These are phyloP conservation scores for Sprattus sprattus DNA, from an alignment of 2,113 vertebrate species.

Conservation along the genomic window DNA sequence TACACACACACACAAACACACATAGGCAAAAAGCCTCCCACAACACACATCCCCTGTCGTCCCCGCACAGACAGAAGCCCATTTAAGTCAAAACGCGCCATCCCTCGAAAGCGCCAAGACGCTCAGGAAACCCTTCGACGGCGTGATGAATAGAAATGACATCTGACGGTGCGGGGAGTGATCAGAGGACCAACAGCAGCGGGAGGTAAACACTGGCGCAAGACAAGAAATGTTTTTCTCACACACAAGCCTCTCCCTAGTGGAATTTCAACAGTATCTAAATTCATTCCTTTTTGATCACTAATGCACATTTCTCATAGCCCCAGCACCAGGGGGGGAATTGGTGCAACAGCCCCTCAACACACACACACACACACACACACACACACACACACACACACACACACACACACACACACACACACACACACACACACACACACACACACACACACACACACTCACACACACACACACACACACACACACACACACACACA, in stretches of 20 bases:
- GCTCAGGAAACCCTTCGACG: background rate
- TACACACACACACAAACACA: slow-evolving; percentile 20
- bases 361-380: slow-evolving; percentile 18
- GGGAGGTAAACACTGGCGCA: background rate
- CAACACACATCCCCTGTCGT: slow-evolving; percentile 43
- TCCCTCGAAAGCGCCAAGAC: slow-evolving; percentile 11
- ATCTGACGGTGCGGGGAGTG: background rate
- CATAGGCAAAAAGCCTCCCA: slow-evolving; percentile 31
- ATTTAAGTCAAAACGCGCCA: background rate
- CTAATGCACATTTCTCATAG: slow-evolving; percentile 9
- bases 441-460: background rate
- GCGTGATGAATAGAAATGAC: slow-evolving; percentile 16
- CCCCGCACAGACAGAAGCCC: background rate
- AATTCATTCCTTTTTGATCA: slow-evolving; percentile 9
- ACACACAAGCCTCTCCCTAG: background rate
- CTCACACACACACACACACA: slow-evolving; percentile 14
- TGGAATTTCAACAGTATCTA: background rate
- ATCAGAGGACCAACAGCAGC: background rate
- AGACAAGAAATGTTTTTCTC: background rate
- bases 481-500: background rate
- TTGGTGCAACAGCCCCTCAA: slow-evolving; percentile 13
- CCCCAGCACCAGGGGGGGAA: background rate
- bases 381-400: slow-evolving; percentile 9
- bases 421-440: slow-evolving; percentile 10
- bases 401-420: slow-evolving; percentile 15